Percentiles rank a stretch among this genome's conserved stretches.
phyloP scores from a whole-genome alignment of 2,113 vertebrate genomes.

The Nannospalax galili region DNA sequence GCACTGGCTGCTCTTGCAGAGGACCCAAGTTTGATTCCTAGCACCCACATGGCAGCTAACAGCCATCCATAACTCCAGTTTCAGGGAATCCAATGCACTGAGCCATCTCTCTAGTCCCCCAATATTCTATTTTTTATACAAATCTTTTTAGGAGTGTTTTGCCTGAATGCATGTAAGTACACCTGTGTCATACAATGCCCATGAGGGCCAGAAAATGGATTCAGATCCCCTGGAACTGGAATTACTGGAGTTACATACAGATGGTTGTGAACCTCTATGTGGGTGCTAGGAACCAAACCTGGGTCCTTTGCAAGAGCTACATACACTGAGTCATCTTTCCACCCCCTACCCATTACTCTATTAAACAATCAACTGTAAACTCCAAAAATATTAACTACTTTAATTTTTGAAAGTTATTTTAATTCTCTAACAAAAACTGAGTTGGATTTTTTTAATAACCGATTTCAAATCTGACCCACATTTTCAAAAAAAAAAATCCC shows the following conservation, averaged over 20 bases:
- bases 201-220: background rate
- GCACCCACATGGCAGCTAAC: too few relatives aligned
- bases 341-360: background rate
- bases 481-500: background rate
- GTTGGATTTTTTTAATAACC: background rate
- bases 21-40: too few relatives aligned
- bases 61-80: too few relatives aligned
- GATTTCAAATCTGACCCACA: constrained; percentile 43
- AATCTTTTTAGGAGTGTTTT: background rate
- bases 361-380: constrained; percentile 22
- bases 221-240: background rate
- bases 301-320: background rate
- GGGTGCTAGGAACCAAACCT: background rate
- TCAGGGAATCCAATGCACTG: too few relatives aligned
- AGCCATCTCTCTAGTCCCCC: too few relatives aligned
- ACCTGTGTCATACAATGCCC: too few relatives aligned
- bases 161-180: too few relatives aligned
- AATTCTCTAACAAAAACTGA: constrained; percentile 45
- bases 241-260: background rate
- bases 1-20: too few relatives aligned
- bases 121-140: background rate
- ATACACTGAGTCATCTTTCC: background rate
- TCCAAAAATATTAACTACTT: background rate
- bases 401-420: background rate
- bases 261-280: background rate